Percentiles rank a stretch among this genome's conserved stretches.
phyloP scores from a whole-genome alignment of 2,113 vertebrate genomes.

The Rhabdornis inornatus region DNA sequence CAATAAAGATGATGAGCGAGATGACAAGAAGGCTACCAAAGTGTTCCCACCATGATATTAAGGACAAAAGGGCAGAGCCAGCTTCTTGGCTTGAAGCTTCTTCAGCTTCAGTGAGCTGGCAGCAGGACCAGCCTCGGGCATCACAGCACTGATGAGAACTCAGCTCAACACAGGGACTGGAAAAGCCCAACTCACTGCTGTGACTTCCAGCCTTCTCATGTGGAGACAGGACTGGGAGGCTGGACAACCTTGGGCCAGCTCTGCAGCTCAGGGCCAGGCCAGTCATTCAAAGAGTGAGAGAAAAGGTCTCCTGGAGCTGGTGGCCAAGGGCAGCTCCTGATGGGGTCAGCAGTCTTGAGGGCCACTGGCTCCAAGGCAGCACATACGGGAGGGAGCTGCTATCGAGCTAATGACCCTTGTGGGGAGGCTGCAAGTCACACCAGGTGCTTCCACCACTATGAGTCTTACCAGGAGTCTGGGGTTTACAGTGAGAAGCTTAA shows the following conservation, averaged over 20 bases:
- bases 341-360: background rate
- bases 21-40: background rate
- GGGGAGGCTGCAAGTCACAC: background rate
- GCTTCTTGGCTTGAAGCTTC: background rate
- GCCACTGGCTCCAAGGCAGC: background rate
- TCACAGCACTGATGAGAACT: accelerated
- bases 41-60: background rate
- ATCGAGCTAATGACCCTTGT: background rate
- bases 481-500: background rate
- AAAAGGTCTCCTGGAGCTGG: background rate
- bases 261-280: background rate
- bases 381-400: background rate
- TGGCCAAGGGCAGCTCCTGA: background rate
- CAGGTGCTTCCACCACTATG: background rate
- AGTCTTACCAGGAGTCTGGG: background rate
- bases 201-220: background rate
- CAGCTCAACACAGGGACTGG: background rate
- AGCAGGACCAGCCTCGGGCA: background rate
- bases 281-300: background rate
- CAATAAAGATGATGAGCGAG: background rate
- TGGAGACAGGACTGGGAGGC: background rate
- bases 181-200: background rate
- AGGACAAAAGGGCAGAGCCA: background rate
- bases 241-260: background rate
- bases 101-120: background rate